A percentile compares a stretch with the other conserved stretches of the same genome.
phyloP scores from a whole-genome alignment of 2,797 vertebrate genomes.

The Chelon labrosus region DNA sequence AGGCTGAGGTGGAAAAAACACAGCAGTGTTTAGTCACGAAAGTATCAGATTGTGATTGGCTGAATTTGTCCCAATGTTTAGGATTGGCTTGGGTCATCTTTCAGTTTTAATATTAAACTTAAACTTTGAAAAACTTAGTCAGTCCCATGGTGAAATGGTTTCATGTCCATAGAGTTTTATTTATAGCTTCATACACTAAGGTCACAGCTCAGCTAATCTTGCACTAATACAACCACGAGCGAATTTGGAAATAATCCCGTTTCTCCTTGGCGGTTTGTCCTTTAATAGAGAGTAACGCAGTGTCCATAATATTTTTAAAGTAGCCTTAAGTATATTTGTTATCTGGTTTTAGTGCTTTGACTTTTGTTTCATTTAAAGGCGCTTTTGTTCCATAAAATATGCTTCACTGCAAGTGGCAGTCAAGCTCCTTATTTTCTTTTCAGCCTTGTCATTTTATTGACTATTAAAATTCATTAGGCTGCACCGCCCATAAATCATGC shows the following conservation, averaged over 20 bases:
- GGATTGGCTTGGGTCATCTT: too few relatives aligned
- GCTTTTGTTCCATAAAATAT: conserved; percentile 22
- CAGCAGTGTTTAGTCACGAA: neutral
- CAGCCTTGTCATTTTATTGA: conserved; percentile 37
- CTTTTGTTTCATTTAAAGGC: conserved; percentile 19
- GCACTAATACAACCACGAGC: conserved; percentile 7
- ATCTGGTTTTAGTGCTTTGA: conserved; percentile 11
- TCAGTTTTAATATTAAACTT: neutral
- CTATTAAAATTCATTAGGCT: conserved; percentile 30
- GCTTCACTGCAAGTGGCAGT: neutral
- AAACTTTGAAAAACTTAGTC: neutral
- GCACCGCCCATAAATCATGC: conserved; percentile 31
- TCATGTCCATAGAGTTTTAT: neutral
- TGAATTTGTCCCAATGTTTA: too few relatives aligned
- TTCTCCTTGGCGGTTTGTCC: conserved; percentile 39
- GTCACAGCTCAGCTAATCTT: conserved; percentile 24
- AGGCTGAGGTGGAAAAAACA: neutral
- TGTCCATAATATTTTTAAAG: conserved; percentile 12
- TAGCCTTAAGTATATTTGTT: conserved; percentile 27
- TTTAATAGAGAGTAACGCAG: conserved; percentile 30
- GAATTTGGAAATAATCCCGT: conserved; percentile 18
- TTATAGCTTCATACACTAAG: conserved; percentile 12
- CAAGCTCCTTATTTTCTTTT: conserved; percentile 10
- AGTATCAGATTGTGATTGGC: neutral
- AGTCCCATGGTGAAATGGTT: neutral